Percentiles rank a stretch among this genome's conserved stretches.
Evolutionary conservation across 2,797 vertebrate genomes (phyloP).

Genomic region (Acomys russatus): DNA sequence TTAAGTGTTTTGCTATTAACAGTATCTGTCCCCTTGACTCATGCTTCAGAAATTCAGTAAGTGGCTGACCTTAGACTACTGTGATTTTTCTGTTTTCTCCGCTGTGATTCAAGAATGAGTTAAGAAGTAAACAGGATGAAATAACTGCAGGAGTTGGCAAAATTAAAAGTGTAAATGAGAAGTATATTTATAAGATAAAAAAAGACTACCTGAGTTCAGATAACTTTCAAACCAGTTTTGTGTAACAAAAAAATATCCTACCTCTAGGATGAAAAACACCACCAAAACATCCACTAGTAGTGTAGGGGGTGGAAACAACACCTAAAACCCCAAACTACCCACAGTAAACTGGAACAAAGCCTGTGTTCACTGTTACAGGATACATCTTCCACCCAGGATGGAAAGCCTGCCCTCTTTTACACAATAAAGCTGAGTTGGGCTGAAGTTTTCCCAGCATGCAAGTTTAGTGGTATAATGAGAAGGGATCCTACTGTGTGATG

Average conservation of each 20-base stretch:
- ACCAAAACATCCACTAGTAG: neutral
- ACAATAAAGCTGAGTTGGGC: neutral
- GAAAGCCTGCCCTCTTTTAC: neutral
- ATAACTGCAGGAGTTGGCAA: neutral
- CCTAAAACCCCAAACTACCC: neutral
- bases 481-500: neutral
- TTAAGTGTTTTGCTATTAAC: neutral
- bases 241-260: neutral
- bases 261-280: neutral
- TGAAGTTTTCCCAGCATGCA: neutral
- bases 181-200: slow-evolving; percentile 42
- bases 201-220: neutral
- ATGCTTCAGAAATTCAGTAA: slow-evolving; percentile 50
- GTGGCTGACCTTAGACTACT: slow-evolving; percentile 7
- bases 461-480: neutral
- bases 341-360: fast-evolving
- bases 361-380: neutral
- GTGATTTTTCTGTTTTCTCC: neutral
- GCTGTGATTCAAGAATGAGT: neutral
- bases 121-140: slow-evolving; percentile 15
- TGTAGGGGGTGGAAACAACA: neutral
- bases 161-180: neutral
- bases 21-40: slow-evolving; percentile 35
- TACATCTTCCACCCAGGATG: fast-evolving
- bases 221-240: slow-evolving; percentile 50